Conservation (phyloP, 53 echinoderm and acorn worm genomes). For the Stichopus horrens region DNA sequence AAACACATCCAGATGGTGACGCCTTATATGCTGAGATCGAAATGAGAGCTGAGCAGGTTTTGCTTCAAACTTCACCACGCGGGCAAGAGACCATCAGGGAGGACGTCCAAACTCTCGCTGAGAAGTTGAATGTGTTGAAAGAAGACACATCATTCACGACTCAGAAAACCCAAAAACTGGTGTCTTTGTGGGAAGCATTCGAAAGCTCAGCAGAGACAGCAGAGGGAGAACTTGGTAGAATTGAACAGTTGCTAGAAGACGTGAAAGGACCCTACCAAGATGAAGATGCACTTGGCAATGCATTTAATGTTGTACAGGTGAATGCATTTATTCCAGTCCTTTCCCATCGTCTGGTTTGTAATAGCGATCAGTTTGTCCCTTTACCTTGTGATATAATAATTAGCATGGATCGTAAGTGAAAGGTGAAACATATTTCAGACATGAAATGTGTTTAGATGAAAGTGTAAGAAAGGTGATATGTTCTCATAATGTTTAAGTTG, state of each 20-base stretch:
- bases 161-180: conserved; percentile 42
- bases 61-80: conserved; percentile 59
- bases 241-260: conserved; percentile 29
- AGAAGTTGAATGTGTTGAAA: conserved; percentile 59
- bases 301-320: neutral
- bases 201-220: conserved; percentile 50
- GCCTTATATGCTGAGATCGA: conserved; percentile 60
- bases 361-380: neutral
- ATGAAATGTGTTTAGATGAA: no score
- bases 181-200: conserved; percentile 59
- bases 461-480: no score
- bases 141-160: conserved; percentile 57
- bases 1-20: conserved; percentile 71
- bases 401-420: no score
- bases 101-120: conserved; percentile 62
- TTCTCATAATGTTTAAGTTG: no score
- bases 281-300: neutral
- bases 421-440: no score
- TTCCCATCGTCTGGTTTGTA: neutral
- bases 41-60: conserved; percentile 59
- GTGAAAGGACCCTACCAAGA: conserved; percentile 21
- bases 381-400: no score
- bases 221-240: conserved; percentile 63
- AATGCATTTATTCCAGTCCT: neutral
- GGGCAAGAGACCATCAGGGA: conserved; percentile 71